A percentile compares a stretch with the other conserved stretches of the same genome.
phyloP scores from a whole-genome alignment of 2,888 invertebrate genomes.

The Caenorhabditis sulstoni region DNA sequence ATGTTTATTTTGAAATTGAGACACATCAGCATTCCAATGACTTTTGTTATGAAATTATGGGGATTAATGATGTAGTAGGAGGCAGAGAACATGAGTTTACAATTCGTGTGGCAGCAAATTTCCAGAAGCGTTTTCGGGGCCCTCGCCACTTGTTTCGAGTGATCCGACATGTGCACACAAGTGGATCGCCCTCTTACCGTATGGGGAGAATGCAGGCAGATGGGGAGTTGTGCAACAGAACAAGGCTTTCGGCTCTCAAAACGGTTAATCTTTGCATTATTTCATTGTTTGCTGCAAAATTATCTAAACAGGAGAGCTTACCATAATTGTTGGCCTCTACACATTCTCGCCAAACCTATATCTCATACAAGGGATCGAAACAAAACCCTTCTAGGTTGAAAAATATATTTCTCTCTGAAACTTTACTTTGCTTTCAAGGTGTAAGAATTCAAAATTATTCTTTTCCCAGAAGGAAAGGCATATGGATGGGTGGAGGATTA shows the following conservation, averaged over 20 bases:
- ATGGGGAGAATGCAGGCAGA: slow-evolving; percentile 45
- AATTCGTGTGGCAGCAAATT: slow-evolving; percentile 12
- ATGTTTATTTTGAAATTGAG: slow-evolving; percentile 55
- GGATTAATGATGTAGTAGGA: slow-evolving; percentile 50
- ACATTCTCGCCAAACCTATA: too few species aligned
- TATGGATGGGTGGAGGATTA: not conserved
- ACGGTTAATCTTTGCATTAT: slow-evolving; percentile 41
- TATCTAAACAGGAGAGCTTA: slow-evolving; percentile 18
- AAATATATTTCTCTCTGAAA: too few species aligned
- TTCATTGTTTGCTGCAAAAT: slow-evolving; percentile 38
- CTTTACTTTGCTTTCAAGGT: too few species aligned
- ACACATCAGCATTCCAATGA: slow-evolving; percentile 49
- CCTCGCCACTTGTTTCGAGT: slow-evolving; percentile 10
- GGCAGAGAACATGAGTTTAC: slow-evolving; percentile 55
- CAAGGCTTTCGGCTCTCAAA: slow-evolving; percentile 43
- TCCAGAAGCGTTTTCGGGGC: not conserved
- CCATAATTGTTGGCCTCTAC: slow-evolving; percentile 11
- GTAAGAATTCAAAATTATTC: too few species aligned
- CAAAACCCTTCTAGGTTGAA: too few species aligned
- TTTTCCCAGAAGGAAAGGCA: too few species aligned
- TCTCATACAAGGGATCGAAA: too few species aligned
- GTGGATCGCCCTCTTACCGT: slow-evolving; percentile 52
- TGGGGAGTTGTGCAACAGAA: slow-evolving; percentile 48
- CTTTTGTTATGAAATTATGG: slow-evolving; percentile 58
- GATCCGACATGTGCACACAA: slow-evolving; percentile 32